Conservation (phyloP, 2,888 invertebrate species). For the Kryphioiulus occultus region DNA sequence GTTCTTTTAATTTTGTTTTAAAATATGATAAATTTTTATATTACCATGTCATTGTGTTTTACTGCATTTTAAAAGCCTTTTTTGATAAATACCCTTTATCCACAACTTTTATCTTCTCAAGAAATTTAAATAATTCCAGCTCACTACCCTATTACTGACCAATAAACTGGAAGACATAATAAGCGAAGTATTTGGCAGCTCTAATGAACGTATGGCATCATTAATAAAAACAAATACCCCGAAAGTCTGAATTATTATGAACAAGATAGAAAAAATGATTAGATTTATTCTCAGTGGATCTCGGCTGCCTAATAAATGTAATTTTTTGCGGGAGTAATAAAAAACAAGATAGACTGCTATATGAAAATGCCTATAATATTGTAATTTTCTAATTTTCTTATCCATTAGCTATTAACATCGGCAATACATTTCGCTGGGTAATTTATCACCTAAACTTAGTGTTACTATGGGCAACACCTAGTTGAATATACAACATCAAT, state of each 20-base stretch:
- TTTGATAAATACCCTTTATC: too few species aligned
- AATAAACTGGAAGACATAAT: neutral
- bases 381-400: constrained; percentile 23
- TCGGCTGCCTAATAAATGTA: neutral
- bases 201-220: neutral
- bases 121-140: neutral
- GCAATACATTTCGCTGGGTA: neutral
- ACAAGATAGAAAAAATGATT: neutral
- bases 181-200: neutral
- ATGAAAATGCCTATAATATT: neutral
- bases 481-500: neutral
- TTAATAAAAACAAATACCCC: neutral
- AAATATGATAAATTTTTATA: too few species aligned
- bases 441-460: neutral
- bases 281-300: constrained; percentile 23
- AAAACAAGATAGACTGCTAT: neutral
- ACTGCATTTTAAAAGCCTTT: too few species aligned
- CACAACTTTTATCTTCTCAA: neutral
- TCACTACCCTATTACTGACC: neutral
- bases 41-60: too few species aligned
- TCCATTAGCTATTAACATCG: constrained; percentile 1
- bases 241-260: neutral
- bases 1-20: too few species aligned
- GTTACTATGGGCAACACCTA: constrained; percentile 17
- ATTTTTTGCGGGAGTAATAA: neutral